These are phyloP conservation scores for Tanypteryx hageni DNA, from an alignment of 2,888 invertebrate genomes.

Conservation along the genomic window DNA sequence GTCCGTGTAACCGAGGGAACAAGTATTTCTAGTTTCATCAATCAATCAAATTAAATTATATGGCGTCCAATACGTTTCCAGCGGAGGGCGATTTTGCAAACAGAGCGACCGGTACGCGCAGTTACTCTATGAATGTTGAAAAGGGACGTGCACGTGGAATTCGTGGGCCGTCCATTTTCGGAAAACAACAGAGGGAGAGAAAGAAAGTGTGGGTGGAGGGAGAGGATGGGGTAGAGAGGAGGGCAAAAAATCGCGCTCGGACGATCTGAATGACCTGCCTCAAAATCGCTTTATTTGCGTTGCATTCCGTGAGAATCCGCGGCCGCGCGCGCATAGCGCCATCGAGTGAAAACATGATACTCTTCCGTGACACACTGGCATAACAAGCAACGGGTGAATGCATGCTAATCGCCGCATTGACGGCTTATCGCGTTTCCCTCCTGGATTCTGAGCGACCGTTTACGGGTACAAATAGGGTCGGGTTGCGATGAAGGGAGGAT, in stretches of 20 bases:
- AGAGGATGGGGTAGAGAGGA: not conserved
- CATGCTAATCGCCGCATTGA: not conserved
- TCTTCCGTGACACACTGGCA: not conserved
- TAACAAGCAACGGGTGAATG: slow-evolving; percentile 1
- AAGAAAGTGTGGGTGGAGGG: too few species aligned
- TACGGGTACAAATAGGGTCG: not conserved
- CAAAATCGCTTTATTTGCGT: slow-evolving; percentile 39
- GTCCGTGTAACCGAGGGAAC: not conserved
- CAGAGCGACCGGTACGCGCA: not conserved
- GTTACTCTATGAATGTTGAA: not conserved
- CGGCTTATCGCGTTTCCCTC: not conserved
- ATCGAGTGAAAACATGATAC: not conserved
- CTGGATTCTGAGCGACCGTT: not conserved
- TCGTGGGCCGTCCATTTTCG: too few species aligned
- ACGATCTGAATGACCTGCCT: not conserved
- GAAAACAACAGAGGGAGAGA: too few species aligned
- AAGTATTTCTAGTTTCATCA: not conserved
- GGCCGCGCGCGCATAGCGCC: not conserved
- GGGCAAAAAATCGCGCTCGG: not conserved
- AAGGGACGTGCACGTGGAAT: too few species aligned
- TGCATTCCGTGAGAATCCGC: not conserved
- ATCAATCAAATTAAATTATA: not conserved
- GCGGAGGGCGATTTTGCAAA: too few species aligned
- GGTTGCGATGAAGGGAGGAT: too few species aligned
- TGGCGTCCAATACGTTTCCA: not conserved